Evolutionary conservation across 1,140 invertebrate species (phyloP), one percentile per base, ranked within the genome.

Genomic region (Arion vulgaris): DNA sequence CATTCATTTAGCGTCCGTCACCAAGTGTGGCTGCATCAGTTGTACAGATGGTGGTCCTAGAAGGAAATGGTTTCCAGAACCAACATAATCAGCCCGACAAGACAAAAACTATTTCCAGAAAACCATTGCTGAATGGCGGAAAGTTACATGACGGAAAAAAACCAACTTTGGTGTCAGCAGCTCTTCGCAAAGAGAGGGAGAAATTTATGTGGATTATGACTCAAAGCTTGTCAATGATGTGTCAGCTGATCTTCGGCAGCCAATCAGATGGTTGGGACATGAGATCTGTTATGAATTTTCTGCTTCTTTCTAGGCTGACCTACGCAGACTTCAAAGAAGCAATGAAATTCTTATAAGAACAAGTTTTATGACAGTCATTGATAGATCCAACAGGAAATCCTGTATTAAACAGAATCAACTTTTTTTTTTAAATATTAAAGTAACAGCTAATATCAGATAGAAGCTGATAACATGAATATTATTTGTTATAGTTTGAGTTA

Each of bases 21-120:
- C 38, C 80, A 39, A 81, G 80, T 81, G 80, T 74, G 45, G 80
- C 80, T 57, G 71, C 39, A 5, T 26, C 71, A 13, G 80, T 81
- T 36, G 71, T 74, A 5, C 80, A 81, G 57, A 71, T 80, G 78
- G 66, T 51, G 11, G 39, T 71, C 7, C 57, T 62, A n/a, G 76
- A 41, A 4, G 39, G 45, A 53, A 49, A 28, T 34, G 34, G 28
- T 7, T 23, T 26, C 23, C 26, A 32, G 38, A 39, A 0, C 26
- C 7, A 39, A 11, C 71, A 49, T 2, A 19, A 28, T 15, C 38
- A 34, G 5, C 9, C 2, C 2, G 38, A 41, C 19, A 49, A n/a
- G n/a, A 9, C 49, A 51, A 19, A 53, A 51, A 28, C 19, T 2
- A 51, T 17, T 19, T 17, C 28, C 38, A 49, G 71, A 41, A 23